Evolutionary conservation across 2,113 vertebrate species (phyloP).

Genomic region (Corythoichthys haematopterus): DNA sequence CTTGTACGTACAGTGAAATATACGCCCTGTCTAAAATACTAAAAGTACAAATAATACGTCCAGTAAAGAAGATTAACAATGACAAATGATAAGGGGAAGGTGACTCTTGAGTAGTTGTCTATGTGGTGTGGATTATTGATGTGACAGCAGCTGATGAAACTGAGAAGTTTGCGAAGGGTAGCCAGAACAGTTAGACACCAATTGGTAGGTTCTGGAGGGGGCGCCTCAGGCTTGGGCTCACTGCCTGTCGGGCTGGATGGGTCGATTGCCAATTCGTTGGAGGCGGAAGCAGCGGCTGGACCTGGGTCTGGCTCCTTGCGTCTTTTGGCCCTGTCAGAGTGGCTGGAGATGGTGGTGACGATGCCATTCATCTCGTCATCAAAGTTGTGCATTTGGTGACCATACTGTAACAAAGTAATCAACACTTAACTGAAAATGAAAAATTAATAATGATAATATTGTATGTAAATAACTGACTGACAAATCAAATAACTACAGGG

Average conservation of each 20-base stretch:
- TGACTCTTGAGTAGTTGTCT: slow-evolving; percentile 86
- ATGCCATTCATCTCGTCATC: slow-evolving; percentile 80
- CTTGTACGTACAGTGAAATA: slow-evolving; percentile 44
- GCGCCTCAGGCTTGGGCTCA: slow-evolving; percentile 59
- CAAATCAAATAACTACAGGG: not conserved
- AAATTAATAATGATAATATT: not conserved
- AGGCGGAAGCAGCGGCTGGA: slow-evolving; percentile 25
- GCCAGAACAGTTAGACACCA: slow-evolving; percentile 62
- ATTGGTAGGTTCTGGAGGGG: slow-evolving; percentile 52
- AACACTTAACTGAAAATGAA: not conserved
- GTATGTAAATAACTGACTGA: not conserved
- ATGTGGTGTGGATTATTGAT: slow-evolving; percentile 88
- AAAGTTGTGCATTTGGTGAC: slow-evolving; percentile 67
- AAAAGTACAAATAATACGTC: slow-evolving; percentile 90
- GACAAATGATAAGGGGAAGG: slow-evolving; percentile 84
- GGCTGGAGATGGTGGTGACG: slow-evolving; percentile 73
- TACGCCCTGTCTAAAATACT: slow-evolving; percentile 36
- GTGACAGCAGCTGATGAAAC: slow-evolving; percentile 74
- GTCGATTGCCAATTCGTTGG: slow-evolving; percentile 52
- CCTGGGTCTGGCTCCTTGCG: slow-evolving; percentile 45
- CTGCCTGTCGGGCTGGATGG: slow-evolving; percentile 59
- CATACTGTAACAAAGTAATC: slow-evolving; percentile 50
- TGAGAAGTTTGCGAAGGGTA: slow-evolving; percentile 70
- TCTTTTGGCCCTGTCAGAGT: slow-evolving; percentile 58
- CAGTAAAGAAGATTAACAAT: slow-evolving; percentile 87